Percentiles rank a stretch among this genome's conserved stretches.
These are phyloP conservation scores for Drosophila maculinotata DNA, from an alignment of 2,888 invertebrate species.

Conservation along the genomic window DNA sequence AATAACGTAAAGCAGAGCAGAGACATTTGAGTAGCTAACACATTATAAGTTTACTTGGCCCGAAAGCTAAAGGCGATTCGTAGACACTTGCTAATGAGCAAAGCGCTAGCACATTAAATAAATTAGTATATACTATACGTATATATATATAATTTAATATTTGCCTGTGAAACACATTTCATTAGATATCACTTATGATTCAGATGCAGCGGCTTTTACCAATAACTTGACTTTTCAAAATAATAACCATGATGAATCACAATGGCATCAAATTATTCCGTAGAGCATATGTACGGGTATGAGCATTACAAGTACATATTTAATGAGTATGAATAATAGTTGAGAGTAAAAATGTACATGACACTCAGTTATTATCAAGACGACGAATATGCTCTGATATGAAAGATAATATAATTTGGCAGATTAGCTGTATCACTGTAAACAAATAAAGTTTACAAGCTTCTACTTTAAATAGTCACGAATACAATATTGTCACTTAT, in stretches of 20 bases:
- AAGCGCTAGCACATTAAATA: constrained; percentile 10
- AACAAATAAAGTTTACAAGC: not conserved
- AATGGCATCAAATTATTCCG: constrained; percentile 12
- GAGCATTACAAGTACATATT: constrained; percentile 18
- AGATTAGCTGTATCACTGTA: not conserved
- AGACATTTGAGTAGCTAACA: not conserved
- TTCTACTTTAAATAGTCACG: not conserved
- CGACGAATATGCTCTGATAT: not conserved
- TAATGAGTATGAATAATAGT: not conserved
- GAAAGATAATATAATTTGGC: not conserved
- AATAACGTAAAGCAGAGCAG: not conserved
- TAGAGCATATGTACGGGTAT: constrained; percentile 1
- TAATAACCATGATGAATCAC: constrained; percentile 46
- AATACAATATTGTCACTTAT: too few relatives aligned
- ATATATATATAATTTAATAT: constrained; percentile 28
- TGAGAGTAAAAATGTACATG: not conserved
- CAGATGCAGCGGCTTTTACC: constrained; percentile 11
- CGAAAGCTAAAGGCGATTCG: not conserved
- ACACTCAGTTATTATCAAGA: constrained; percentile 2
- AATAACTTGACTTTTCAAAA: not conserved
- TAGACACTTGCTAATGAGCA: constrained; percentile 39
- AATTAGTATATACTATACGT: constrained; percentile 2
- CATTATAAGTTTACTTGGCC: too few relatives aligned
- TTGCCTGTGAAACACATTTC: constrained; percentile 39
- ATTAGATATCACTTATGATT: constrained; percentile 18